phyloP scores from a whole-genome alignment of 2,113 vertebrate genomes.

The Hippopotamus amphibius region DNA sequence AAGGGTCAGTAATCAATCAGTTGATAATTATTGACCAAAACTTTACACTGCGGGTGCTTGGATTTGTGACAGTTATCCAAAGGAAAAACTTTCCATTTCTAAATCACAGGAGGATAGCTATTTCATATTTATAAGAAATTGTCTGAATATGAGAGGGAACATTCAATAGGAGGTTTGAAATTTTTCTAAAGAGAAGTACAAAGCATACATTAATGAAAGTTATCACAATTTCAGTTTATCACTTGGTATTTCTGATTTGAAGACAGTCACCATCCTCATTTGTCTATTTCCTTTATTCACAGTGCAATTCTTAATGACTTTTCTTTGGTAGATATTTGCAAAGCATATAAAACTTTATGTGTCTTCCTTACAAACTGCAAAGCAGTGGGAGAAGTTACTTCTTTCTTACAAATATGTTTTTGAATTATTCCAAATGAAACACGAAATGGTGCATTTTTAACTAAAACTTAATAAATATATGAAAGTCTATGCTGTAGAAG shows the following conservation, averaged over 20 bases:
- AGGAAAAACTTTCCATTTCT: constrained; percentile 23
- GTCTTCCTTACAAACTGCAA: background rate
- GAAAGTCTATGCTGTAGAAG: background rate
- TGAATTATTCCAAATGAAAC: constrained; percentile 27
- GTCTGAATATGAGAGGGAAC: background rate
- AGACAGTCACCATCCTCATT: background rate
- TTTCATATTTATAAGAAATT: constrained; percentile 38
- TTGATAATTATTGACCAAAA: background rate
- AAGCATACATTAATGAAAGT: background rate
- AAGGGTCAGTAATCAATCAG: background rate
- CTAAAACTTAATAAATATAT: background rate
- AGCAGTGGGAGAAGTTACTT: background rate
- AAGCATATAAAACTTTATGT: background rate
- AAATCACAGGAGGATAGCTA: background rate
- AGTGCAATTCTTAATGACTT: background rate
- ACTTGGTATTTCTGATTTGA: background rate
- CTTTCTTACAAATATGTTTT: constrained; percentile 42
- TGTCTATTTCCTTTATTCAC: background rate
- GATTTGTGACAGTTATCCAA: background rate
- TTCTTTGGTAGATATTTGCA: background rate
- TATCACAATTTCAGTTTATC: background rate
- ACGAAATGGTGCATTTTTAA: background rate
- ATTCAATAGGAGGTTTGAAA: background rate
- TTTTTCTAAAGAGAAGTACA: constrained; percentile 23
- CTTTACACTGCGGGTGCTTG: background rate